Evolutionary conservation across 2,113 vertebrate genomes (phyloP), one percentile per base, ranked within the genome.

Genomic region (Diglossa brunneiventris): DNA sequence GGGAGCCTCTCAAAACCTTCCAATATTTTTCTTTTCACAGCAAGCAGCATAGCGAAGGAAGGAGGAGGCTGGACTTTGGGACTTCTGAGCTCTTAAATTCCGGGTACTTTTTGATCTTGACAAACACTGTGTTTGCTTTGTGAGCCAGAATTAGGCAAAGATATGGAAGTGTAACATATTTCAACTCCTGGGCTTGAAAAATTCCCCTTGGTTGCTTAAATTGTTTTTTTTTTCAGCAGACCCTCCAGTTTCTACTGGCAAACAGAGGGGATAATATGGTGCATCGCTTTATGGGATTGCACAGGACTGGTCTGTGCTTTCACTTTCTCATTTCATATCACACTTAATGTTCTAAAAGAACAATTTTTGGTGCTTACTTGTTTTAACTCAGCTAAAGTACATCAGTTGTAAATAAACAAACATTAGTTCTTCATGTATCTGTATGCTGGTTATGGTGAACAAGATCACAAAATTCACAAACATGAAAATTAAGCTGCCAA

Each of bases 1-100:
- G 96, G 93, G 90, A 97, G 97, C 83, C 94, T 97, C 94, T 97
- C 89, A 94, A 95, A 96, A 96, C 66, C 87, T 96, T 97, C 93
- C 94, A 94, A 79, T 95, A 90, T 97, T 95, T 97, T 95, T 83
- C 80, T 97, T 95, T 89, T 80, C 58, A 58, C 50, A 89, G 86
- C 28, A 33, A 90, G 88, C 21, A 70, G 61, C n/a, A 26, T 47
- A 61, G 50, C 55, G 78, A 50, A 77, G 47, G 44, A 78, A 78
- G 46, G 41, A 63, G 62, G 11, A 89, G 44, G 49, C 64, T 83
- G 79, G 80, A 81, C 37, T 72, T 87, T 79, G 42, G 53, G 87
- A 75, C 84, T 94, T 89, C 67, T 55, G 64, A 81, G 55, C 64
- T 77, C 52, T 67, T 81, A 85, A 77, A 46, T 91, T 95, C 41